phyloP scores from a whole-genome alignment of 2,113 vertebrate genomes.

The Hiodon alosoides region DNA sequence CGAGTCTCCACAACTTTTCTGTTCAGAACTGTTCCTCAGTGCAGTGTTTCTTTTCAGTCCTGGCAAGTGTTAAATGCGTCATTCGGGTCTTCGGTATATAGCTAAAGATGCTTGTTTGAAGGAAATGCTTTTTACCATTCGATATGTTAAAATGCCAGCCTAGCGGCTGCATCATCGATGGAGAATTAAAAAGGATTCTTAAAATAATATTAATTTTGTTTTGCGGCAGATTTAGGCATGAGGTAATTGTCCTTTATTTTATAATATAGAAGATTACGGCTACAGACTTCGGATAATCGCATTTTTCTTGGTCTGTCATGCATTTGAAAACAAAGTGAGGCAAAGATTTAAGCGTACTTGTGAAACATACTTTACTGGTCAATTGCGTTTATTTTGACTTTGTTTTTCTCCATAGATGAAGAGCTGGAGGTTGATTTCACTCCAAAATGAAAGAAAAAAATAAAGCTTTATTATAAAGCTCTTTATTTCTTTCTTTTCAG shows the following conservation, averaged over 20 bases:
- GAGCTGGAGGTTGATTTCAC: no score
- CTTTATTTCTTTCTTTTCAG: no score
- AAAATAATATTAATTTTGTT: no score
- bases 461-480: no score
- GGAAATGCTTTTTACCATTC: neutral
- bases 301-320: slow-evolving; percentile 13
- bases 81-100: no score
- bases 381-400: no score
- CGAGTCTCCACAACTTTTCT: neutral
- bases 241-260: neutral
- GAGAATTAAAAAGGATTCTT: neutral
- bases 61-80: neutral
- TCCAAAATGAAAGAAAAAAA: no score
- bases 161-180: no score
- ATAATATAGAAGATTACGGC: slow-evolving; percentile 18
- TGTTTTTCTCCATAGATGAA: no score
- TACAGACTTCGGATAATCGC: slow-evolving; percentile 22
- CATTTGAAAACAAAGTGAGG: neutral
- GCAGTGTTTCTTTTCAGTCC: neutral
- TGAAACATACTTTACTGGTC: neutral
- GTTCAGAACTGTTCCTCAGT: neutral
- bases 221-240: neutral
- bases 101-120: no score
- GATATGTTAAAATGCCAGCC: no score
- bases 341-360: slow-evolving; percentile 5